These are phyloP conservation scores for Odontothrips loti DNA, from an alignment of 2,888 invertebrate genomes.

Conservation along the genomic window DNA sequence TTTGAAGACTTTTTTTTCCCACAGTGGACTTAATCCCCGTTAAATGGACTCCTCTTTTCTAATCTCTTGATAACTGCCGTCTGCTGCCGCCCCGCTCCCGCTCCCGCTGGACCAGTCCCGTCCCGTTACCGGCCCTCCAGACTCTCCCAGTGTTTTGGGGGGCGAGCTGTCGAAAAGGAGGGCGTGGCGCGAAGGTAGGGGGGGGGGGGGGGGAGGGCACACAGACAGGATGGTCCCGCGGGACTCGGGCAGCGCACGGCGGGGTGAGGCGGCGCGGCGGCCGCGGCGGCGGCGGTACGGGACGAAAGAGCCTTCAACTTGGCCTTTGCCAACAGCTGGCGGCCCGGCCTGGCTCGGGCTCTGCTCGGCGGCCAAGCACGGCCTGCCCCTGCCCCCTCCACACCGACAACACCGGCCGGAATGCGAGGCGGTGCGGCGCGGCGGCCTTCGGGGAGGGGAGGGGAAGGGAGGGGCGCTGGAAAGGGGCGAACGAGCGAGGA, in stretches of 20 bases:
- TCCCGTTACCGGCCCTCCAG: no score
- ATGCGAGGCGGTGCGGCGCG: background rate
- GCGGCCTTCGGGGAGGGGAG: background rate
- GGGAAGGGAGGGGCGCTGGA: background rate
- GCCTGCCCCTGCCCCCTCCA: background rate
- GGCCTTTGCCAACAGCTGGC: slow-evolving; percentile 19
- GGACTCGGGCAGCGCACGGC: background rate
- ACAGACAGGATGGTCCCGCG: background rate
- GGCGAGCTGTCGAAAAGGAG: no score
- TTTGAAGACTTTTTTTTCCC: no score
- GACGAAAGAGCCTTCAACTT: slow-evolving; percentile 5
- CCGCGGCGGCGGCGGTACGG: no score
- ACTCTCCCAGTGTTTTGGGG: no score
- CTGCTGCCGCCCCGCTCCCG: no score
- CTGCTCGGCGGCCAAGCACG: background rate
- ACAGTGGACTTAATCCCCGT: no score
- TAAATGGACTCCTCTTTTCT: no score
- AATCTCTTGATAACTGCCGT: no score
- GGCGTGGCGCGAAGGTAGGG: no score
- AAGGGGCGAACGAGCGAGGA: background rate
- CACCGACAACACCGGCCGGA: background rate
- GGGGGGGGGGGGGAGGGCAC: background rate
- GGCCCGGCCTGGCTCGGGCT: background rate
- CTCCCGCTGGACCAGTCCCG: no score
- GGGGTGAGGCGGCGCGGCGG: no score